Percentiles rank a stretch among this genome's conserved stretches.
Conservation (phyloP, 2,797 vertebrate genomes). For the Erithacus rubecula region DNA sequence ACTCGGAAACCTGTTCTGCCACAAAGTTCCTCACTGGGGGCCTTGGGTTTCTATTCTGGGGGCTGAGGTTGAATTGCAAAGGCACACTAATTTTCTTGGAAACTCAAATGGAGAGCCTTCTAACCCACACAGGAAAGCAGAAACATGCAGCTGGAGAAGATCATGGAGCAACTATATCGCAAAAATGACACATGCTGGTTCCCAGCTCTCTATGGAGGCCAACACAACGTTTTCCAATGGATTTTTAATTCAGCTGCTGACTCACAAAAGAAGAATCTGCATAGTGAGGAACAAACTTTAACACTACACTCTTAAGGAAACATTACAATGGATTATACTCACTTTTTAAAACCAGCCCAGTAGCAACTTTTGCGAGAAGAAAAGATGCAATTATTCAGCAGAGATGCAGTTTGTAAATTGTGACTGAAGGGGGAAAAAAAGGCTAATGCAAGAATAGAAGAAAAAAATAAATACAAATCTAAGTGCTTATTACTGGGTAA, state of each 20-base stretch:
- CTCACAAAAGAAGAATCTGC: not conserved
- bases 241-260: not conserved
- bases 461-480: not conserved
- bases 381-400: not conserved
- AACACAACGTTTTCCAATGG: not conserved
- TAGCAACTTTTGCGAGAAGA: not conserved
- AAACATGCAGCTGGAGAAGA: not conserved
- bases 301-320: not conserved
- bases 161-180: not conserved
- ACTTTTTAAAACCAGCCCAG: not conserved
- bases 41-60: not conserved
- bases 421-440: not conserved
- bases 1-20: not conserved
- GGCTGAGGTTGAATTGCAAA: not conserved
- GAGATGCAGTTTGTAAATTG: not conserved
- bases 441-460: not conserved
- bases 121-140: not conserved
- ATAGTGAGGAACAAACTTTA: not conserved
- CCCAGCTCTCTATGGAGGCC: not conserved
- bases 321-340: not conserved
- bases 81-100: not conserved
- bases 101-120: not conserved
- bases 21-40: not conserved
- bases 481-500: not conserved
- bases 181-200: not conserved